Conservation (phyloP, 2,888 invertebrate species). For the Alloplasta piceator region DNA sequence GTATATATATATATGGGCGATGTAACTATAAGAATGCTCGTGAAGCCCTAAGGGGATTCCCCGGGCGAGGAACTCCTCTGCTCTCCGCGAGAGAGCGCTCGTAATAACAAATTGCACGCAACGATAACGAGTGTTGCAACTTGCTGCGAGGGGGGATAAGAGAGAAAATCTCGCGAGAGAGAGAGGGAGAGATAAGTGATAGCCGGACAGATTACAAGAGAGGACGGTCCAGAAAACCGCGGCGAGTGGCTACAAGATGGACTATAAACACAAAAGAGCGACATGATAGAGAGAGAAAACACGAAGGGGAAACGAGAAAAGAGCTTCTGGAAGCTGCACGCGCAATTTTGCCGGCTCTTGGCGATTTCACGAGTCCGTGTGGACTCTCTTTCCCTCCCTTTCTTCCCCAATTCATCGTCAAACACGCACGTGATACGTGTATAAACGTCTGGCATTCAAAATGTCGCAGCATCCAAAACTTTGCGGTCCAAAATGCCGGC, state of each 20-base stretch:
- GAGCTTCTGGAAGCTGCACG: conserved; percentile 55
- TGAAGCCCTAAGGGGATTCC: conserved; percentile 46
- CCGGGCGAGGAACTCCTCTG: conserved; percentile 27
- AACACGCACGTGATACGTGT: conserved; percentile 21
- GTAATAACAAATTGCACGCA: conserved; percentile 76
- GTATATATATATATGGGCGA: no score
- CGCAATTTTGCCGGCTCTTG: conserved; percentile 19
- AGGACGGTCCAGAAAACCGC: conserved; percentile 19
- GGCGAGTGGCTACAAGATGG: neutral
- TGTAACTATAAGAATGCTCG: conserved; percentile 3
- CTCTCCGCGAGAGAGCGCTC: conserved; percentile 64
- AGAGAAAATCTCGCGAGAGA: neutral
- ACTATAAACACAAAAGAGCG: neutral
- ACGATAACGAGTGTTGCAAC: conserved; percentile 64
- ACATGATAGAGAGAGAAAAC: neutral
- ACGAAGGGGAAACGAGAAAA: neutral
- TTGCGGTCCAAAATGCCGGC: no score
- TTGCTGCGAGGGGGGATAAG: neutral
- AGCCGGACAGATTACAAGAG: neutral
- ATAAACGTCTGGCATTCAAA: no score
- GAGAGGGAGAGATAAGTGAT: neutral
- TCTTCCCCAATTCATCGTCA: conserved; percentile 6
- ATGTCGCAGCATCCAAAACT: no score
- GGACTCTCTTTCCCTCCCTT: conserved; percentile 19
- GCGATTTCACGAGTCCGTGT: conserved; percentile 41